phyloP scores from a whole-genome alignment of 2,113 vertebrate genomes.

The Daphoenositta chrysoptera region DNA sequence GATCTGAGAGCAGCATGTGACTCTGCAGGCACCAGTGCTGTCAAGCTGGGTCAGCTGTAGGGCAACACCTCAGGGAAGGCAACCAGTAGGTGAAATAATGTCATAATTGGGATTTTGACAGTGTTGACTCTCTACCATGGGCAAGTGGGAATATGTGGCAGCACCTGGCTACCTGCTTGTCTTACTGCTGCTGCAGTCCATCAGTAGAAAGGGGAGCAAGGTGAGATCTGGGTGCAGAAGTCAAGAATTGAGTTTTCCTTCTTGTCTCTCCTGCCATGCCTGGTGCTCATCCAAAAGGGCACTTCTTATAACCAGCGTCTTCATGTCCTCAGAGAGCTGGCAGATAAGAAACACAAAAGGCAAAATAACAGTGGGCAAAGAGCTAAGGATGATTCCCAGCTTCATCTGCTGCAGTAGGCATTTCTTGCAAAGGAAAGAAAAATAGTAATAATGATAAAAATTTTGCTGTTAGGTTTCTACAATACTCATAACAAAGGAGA shows the following conservation, averaged over 20 bases:
- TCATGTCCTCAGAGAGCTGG: background rate
- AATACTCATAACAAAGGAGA: background rate
- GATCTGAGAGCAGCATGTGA: background rate
- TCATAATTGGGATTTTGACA: background rate
- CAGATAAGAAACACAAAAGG: background rate
- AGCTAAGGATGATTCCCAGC: background rate
- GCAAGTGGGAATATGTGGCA: background rate
- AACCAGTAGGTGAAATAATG: background rate
- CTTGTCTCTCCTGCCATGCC: accelerated
- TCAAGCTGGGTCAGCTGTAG: background rate
- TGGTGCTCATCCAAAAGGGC: accelerated
- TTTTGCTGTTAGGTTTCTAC: background rate
- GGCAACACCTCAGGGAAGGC: background rate
- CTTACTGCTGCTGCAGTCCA: background rate
- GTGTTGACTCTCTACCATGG: accelerated
- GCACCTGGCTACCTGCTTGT: background rate
- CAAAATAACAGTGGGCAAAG: background rate
- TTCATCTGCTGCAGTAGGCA: background rate
- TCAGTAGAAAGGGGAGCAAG: background rate
- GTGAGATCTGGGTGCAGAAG: background rate
- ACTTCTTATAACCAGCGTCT: background rate
- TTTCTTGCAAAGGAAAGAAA: background rate
- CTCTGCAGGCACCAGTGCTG: accelerated
- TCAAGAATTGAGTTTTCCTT: background rate
- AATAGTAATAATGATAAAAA: background rate